Evolutionary conservation across 2,888 invertebrate genomes (phyloP).

Genomic region (Oxycera nigricornis): DNA sequence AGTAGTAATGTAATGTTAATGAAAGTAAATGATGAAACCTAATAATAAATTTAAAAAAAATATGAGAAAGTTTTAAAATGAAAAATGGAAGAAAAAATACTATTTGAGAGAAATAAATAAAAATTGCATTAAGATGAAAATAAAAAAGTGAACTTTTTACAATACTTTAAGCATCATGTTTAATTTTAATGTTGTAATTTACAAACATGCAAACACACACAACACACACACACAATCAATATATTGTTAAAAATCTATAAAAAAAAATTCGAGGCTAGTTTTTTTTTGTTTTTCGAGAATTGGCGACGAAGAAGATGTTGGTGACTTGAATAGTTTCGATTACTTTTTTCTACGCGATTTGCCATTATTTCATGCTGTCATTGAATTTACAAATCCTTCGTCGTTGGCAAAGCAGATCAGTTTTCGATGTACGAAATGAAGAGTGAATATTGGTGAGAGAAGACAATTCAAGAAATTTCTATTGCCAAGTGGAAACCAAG

Average conservation of each 20-base stretch:
- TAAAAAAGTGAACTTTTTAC: conserved; percentile 39
- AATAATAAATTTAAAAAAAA: conserved; percentile 21
- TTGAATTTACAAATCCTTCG: no score
- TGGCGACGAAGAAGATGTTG: no score
- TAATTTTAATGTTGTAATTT: conserved; percentile 40
- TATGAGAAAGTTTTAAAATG: conserved; percentile 17
- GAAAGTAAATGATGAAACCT: background rate
- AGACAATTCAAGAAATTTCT: no score
- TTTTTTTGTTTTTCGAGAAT: no score
- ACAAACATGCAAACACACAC: conserved; percentile 26
- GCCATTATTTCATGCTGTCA: no score
- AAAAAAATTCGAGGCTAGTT: no score
- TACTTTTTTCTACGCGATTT: no score
- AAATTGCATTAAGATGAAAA: conserved; percentile 22
- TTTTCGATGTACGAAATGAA: no score
- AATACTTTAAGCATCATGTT: conserved; percentile 39
- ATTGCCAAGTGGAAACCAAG: no score
- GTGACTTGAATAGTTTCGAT: no score
- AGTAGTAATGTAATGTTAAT: conserved; percentile 11
- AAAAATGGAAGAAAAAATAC: conserved; percentile 14
- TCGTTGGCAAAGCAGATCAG: no score
- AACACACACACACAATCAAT: conserved; percentile 26
- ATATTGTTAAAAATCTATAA: conserved; percentile 40
- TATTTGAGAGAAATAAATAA: conserved; percentile 33
- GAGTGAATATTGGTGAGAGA: no score